Evolutionary conservation across 2,797 vertebrate genomes (phyloP).

Genomic region (Alectoris magna): DNA sequence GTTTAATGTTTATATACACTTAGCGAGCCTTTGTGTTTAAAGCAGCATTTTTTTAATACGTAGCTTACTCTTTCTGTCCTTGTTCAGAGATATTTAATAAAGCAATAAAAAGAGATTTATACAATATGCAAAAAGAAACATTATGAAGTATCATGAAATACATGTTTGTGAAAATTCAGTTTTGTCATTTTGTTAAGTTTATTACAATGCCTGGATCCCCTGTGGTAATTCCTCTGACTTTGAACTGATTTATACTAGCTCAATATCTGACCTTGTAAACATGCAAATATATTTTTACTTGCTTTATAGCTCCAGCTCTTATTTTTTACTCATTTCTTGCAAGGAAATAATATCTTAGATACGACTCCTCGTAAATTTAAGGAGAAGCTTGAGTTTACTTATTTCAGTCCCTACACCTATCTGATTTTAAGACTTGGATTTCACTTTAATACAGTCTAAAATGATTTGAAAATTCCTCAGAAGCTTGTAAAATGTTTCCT

Average conservation of each 20-base stretch:
- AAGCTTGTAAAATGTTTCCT: constrained; percentile 8
- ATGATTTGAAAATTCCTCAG: constrained; percentile 16
- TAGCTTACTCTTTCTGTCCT: constrained; percentile 43
- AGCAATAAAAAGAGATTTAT: constrained; percentile 56
- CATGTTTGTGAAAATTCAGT: constrained; percentile 24
- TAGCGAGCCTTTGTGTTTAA: constrained; percentile 38
- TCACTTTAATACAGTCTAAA: neutral
- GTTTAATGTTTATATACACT: constrained; percentile 48
- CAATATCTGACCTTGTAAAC: constrained; percentile 60
- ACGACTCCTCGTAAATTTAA: constrained; percentile 27
- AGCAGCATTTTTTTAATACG: constrained; percentile 33
- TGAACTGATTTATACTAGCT: constrained; percentile 48
- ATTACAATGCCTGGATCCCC: constrained; percentile 37
- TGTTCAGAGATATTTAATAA: constrained; percentile 38
- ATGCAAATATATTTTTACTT: constrained; percentile 48
- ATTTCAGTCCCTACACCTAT: neutral
- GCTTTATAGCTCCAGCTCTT: constrained; percentile 37
- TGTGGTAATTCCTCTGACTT: constrained; percentile 35
- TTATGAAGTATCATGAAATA: constrained; percentile 24
- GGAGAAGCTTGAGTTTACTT: neutral
- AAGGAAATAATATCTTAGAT: constrained; percentile 23
- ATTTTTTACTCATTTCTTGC: constrained; percentile 15
- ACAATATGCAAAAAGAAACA: constrained; percentile 2
- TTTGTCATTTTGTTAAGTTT: constrained; percentile 47
- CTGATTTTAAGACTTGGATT: constrained; percentile 10